phyloP scores from a whole-genome alignment of 2,113 vertebrate genomes.

The Eolophus roseicapilla region DNA sequence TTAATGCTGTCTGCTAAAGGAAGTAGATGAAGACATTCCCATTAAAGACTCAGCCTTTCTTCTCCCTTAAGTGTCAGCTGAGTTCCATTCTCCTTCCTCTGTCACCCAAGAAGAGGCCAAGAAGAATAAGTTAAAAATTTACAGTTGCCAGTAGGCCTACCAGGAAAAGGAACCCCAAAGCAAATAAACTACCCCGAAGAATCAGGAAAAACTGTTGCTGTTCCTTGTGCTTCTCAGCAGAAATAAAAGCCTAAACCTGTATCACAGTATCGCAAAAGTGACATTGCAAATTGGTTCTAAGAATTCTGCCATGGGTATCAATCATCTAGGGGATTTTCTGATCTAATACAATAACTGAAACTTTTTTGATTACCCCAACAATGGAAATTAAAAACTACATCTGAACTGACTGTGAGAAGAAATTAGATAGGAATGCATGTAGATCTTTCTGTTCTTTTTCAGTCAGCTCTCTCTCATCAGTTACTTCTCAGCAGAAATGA shows the following conservation, averaged over 20 bases:
- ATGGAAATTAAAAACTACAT: neutral
- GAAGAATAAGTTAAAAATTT: neutral
- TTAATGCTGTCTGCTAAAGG: neutral
- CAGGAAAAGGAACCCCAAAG: neutral
- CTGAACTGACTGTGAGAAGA: neutral
- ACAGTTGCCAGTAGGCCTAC: neutral
- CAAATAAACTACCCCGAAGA: neutral
- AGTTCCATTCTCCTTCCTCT: neutral
- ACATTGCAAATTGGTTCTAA: neutral
- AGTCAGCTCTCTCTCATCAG: neutral
- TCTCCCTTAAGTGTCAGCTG: neutral
- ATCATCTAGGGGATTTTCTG: neutral
- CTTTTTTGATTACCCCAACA: slow-evolving; percentile 13
- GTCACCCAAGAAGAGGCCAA: neutral
- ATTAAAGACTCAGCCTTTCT: neutral
- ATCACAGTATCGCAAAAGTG: neutral
- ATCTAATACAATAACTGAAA: slow-evolving; percentile 4
- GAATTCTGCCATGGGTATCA: neutral
- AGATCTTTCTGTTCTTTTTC: neutral
- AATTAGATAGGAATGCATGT: neutral
- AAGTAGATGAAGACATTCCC: neutral
- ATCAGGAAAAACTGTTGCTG: neutral
- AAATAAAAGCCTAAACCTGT: neutral
- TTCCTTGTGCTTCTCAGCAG: neutral
- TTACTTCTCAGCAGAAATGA: slow-evolving; percentile 12